Percentiles rank a stretch among this genome's conserved stretches.
These are phyloP conservation scores for Ceraclea dissimilis DNA, from an alignment of 2,888 invertebrate genomes.

Conservation along the genomic window DNA sequence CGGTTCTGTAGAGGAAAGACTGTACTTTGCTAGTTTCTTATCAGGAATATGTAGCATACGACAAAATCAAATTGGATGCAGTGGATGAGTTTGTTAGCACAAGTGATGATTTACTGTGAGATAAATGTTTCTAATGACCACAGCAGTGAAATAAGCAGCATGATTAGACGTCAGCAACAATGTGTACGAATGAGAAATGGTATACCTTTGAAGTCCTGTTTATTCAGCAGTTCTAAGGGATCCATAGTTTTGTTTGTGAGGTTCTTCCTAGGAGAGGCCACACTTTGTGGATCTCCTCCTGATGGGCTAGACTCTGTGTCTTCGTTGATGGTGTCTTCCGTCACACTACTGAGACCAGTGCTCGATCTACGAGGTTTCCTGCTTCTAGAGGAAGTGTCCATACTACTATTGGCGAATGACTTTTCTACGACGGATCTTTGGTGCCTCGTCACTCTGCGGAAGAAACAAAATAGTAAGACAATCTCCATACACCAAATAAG, in stretches of 20 bases:
- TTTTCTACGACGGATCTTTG: conserved; percentile 41
- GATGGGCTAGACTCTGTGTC: conserved; percentile 14
- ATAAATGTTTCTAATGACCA: too few species aligned
- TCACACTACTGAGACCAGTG: conserved; percentile 4
- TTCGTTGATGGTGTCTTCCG: conserved; percentile 12
- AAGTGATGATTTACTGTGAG: too few species aligned
- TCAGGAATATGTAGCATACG: too few species aligned
- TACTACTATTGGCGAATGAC: conserved; percentile 27
- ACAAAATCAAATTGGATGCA: too few species aligned
- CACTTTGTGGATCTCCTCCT: neutral
- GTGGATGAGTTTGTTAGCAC: too few species aligned
- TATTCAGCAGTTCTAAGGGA: conserved; percentile 42
- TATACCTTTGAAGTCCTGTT: conserved; percentile 43
- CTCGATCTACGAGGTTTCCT: neutral
- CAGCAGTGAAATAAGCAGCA: too few species aligned
- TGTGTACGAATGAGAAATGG: too few species aligned
- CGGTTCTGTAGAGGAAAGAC: too few species aligned
- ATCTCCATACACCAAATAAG: conserved; percentile 1
- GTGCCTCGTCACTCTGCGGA: conserved; percentile 41
- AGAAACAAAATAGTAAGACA: neutral
- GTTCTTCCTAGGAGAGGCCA: conserved; percentile 2
- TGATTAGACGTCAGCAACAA: too few species aligned
- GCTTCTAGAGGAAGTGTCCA: neutral
- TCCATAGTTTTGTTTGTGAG: conserved; percentile 39
- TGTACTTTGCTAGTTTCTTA: too few species aligned